phyloP scores from a whole-genome alignment of 2,888 invertebrate species.

The Macroteleia sp. region DNA sequence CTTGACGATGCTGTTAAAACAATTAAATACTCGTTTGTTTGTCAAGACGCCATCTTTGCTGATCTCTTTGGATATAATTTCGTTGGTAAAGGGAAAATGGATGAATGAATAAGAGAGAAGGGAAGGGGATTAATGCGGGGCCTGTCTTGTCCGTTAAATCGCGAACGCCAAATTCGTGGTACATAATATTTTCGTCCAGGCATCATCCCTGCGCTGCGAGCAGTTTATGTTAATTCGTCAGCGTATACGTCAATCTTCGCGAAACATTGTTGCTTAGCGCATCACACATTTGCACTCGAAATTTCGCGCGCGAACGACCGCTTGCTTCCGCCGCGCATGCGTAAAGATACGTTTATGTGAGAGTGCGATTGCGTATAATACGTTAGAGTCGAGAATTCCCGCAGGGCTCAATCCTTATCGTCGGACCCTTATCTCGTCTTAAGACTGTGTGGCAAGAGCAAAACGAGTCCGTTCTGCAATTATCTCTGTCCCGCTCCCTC shows the following conservation, averaged over 20 bases:
- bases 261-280: constrained; percentile 36
- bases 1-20: too few relatives aligned
- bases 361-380: constrained; percentile 66
- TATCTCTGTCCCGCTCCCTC: constrained; percentile 74
- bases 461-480: constrained; percentile 79
- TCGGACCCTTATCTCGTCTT: constrained; percentile 80
- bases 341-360: constrained; percentile 16
- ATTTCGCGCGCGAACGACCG: constrained; percentile 25
- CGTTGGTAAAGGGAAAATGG: too few relatives aligned
- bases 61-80: too few relatives aligned
- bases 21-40: too few relatives aligned
- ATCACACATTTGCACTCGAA: constrained; percentile 26
- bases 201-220: constrained; percentile 70
- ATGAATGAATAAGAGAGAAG: constrained; percentile 1
- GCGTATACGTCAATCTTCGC: constrained; percentile 64
- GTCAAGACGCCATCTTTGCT: too few relatives aligned
- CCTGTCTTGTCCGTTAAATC: constrained; percentile 46
- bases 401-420: constrained; percentile 82
- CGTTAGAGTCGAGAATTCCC: constrained; percentile 76
- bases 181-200: constrained; percentile 72
- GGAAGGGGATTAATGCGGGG: constrained; percentile 6
- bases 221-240: constrained; percentile 74
- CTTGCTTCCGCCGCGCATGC: constrained; percentile 29
- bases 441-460: constrained; percentile 78
- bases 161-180: constrained; percentile 58